A percentile compares a stretch with the other conserved stretches of the same genome.
Conservation (phyloP, 64 coral and sea anemone genomes). For the Cladopsammia gracilis region DNA sequence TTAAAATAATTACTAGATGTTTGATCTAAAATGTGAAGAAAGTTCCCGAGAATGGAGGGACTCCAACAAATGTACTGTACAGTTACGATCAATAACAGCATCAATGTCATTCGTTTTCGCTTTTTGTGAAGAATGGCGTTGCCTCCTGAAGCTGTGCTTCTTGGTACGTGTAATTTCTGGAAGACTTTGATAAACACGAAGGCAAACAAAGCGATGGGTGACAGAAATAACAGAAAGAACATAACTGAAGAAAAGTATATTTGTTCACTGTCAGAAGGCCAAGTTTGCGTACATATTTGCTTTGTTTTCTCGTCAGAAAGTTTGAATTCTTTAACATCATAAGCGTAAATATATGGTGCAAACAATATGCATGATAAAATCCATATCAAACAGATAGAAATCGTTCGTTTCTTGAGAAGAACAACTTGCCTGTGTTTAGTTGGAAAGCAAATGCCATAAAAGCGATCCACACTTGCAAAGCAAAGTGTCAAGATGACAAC, state of each 20-base stretch:
- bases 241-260: conserved; percentile 10
- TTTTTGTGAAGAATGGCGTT: conserved; percentile 46
- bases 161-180: conserved; percentile 33
- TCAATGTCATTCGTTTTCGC: not conserved
- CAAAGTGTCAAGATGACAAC: conserved; percentile 6
- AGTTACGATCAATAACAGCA: not conserved
- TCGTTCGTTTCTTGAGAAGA: conserved; percentile 13
- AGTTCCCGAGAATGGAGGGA: conserved; percentile 3
- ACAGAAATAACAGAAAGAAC: conserved; percentile 21
- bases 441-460: conserved; percentile 36
- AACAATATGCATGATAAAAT: conserved; percentile 36
- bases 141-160: conserved; percentile 32
- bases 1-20: not conserved
- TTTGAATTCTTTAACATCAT: conserved; percentile 40
- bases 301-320: not conserved
- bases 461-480: conserved; percentile 22
- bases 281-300: conserved; percentile 44
- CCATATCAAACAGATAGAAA: conserved; percentile 41
- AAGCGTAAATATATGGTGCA: conserved; percentile 51
- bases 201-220: conserved; percentile 7
- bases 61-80: conserved; percentile 8
- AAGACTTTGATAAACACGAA: conserved; percentile 38
- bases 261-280: conserved; percentile 25
- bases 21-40: not conserved
- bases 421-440: conserved; percentile 31